Evolutionary conservation across 2,888 invertebrate genomes (phyloP).

Genomic region (Melinopterus prodromus): DNA sequence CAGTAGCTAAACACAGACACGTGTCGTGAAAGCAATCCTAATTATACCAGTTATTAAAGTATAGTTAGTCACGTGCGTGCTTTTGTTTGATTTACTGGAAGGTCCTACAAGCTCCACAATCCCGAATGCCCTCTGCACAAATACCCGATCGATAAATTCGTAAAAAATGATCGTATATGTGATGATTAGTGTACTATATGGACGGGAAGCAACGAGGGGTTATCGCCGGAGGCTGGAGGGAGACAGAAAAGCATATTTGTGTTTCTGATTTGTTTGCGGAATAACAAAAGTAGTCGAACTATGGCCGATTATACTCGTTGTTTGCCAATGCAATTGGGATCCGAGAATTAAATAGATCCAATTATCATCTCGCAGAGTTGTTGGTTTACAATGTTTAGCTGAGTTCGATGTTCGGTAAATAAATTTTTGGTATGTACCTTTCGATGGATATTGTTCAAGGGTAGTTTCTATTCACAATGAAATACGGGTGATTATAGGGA

Average conservation of each 20-base stretch:
- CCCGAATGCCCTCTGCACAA: not conserved
- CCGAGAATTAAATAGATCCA: constrained; percentile 43
- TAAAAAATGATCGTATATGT: constrained; percentile 23
- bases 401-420: constrained; percentile 26
- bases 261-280: constrained; percentile 38
- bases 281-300: constrained; percentile 40
- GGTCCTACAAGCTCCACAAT: not conserved
- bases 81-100: not conserved
- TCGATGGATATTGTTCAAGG: too few relatives aligned
- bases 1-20: constrained; percentile 24
- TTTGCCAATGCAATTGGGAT: constrained; percentile 34
- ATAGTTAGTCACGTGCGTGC: constrained; percentile 28
- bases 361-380: constrained; percentile 33
- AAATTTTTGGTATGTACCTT: not conserved
- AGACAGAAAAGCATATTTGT: constrained; percentile 27
- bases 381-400: constrained; percentile 10
- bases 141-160: not conserved
- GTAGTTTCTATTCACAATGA: too few relatives aligned
- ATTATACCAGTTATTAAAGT: constrained; percentile 30
- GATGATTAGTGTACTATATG: constrained; percentile 29
- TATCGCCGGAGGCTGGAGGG: not conserved
- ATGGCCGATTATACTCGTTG: constrained; percentile 39
- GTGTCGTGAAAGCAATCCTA: constrained; percentile 26
- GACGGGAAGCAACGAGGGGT: not conserved
- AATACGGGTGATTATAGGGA: too few relatives aligned